Percentiles rank a stretch among this genome's conserved stretches.
Evolutionary conservation across 2,888 invertebrate genomes (phyloP).

Genomic region (Eudasyphora cyanicolor): DNA sequence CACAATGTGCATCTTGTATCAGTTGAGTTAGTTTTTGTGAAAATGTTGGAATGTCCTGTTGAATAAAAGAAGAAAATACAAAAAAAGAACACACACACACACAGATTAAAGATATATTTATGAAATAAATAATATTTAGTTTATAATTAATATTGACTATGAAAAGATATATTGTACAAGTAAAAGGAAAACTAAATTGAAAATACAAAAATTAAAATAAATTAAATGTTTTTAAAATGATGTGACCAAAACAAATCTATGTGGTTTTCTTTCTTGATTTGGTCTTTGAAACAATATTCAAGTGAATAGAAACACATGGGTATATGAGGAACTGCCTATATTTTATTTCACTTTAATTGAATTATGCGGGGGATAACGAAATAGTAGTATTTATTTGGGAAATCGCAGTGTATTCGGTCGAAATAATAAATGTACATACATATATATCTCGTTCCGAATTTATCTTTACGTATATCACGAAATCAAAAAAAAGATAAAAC

Average conservation of each 20-base stretch:
- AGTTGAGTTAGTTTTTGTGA: conserved; percentile 79
- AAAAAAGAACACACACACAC: conserved; percentile 35
- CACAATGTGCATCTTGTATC: conserved; percentile 79
- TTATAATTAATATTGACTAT: background rate
- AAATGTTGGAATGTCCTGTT: conserved; percentile 80
- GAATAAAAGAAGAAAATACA: conserved; percentile 51
- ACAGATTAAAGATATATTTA: conserved; percentile 3
- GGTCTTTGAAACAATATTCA: too few species aligned
- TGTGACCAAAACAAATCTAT: conserved; percentile 41
- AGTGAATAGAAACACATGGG: too few species aligned
- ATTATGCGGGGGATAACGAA: too few species aligned
- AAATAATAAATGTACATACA: too few species aligned
- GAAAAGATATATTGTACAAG: conserved; percentile 27
- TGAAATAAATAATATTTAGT: background rate
- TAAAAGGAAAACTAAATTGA: conserved; percentile 23
- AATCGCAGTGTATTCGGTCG: too few species aligned
- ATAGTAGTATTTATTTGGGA: too few species aligned
- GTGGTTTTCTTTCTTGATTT: background rate
- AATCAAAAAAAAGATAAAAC: too few species aligned
- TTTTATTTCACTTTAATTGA: too few species aligned
- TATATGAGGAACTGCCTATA: too few species aligned
- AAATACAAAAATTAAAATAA: conserved; percentile 33
- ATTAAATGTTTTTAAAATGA: conserved; percentile 62
- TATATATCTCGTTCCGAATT: too few species aligned
- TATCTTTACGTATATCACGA: too few species aligned